A percentile compares a stretch with the other conserved stretches of the same genome.
Evolutionary conservation across 2,113 vertebrate species (phyloP).

Genomic region (Bubo bubo): DNA sequence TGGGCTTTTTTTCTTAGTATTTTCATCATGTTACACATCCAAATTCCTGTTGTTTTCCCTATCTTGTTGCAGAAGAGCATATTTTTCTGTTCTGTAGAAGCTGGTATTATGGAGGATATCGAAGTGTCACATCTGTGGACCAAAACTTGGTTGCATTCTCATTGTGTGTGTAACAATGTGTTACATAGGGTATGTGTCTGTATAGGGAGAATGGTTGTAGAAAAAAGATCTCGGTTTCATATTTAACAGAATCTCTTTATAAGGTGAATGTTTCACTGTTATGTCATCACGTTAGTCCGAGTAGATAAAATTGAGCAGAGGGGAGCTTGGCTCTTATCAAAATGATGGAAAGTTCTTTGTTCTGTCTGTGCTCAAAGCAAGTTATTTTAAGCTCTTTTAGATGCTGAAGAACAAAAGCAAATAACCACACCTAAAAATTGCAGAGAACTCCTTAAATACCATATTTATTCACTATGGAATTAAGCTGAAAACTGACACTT

Average conservation of each 20-base stretch:
- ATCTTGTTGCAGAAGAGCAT: background rate
- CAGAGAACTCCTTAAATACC: background rate
- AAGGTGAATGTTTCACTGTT: background rate
- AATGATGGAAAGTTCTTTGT: background rate
- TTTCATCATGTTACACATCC: background rate
- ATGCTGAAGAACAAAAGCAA: background rate
- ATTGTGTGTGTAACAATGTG: background rate
- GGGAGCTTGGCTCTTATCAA: background rate
- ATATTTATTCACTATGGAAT: background rate
- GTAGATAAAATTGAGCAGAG: background rate
- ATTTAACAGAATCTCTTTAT: background rate
- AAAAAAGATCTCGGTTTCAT: background rate
- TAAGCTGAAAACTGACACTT: background rate
- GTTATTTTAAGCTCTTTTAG: background rate
- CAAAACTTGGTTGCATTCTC: background rate
- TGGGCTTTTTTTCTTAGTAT: background rate
- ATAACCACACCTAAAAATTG: background rate
- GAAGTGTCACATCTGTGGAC: background rate
- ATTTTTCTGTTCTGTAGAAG: background rate
- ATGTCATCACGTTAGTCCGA: background rate
- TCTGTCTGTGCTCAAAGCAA: background rate
- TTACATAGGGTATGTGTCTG: accelerated
- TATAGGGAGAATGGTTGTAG: background rate
- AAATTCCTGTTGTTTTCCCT: background rate
- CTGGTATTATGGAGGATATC: background rate